Conservation (phyloP, 2,113 vertebrate species). For the Pleuronectes platessa region DNA sequence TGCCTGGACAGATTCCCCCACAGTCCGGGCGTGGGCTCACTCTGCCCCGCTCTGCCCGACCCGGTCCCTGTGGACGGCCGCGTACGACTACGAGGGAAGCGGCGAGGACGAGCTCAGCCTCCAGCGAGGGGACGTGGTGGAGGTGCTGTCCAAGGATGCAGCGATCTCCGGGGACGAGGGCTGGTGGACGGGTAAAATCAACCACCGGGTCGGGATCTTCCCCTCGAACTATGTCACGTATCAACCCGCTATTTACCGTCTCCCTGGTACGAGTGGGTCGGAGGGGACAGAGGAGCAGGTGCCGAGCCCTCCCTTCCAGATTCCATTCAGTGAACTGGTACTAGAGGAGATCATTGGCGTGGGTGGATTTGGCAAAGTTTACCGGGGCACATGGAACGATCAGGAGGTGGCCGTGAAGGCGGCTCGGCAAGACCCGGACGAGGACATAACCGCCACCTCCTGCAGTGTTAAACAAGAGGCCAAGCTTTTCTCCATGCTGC, state of each 20-base stretch:
- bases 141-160: slow-evolving; percentile 90
- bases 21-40: slow-evolving; percentile 81
- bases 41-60: slow-evolving; percentile 81
- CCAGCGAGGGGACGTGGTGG: slow-evolving; percentile 87
- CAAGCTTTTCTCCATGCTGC: slow-evolving; percentile 91
- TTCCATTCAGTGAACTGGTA: slow-evolving; percentile 88
- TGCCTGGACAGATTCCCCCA: slow-evolving; percentile 75
- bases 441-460: slow-evolving; percentile 92
- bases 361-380: slow-evolving; percentile 95
- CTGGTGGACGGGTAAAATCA: slow-evolving; percentile 92
- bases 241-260: slow-evolving; percentile 77
- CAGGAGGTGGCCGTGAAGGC: slow-evolving; percentile 95
- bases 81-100: slow-evolving; percentile 89
- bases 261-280: slow-evolving; percentile 66
- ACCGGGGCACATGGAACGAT: slow-evolving; percentile 90
- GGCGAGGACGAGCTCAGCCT: slow-evolving; percentile 91
- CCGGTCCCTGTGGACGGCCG: slow-evolving; percentile 87
- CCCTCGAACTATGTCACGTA: slow-evolving; percentile 90
- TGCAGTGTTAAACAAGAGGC: slow-evolving; percentile 92
- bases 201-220: slow-evolving; percentile 89
- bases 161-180: slow-evolving; percentile 90
- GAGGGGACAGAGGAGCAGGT: slow-evolving; percentile 64
- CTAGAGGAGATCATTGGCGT: slow-evolving; percentile 94
- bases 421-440: slow-evolving; percentile 92
- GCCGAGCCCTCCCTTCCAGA: slow-evolving; percentile 83